Evolutionary conservation across 2,113 vertebrate species (phyloP), one percentile per base, ranked within the genome.

Genomic region (Menura novaehollandiae): DNA sequence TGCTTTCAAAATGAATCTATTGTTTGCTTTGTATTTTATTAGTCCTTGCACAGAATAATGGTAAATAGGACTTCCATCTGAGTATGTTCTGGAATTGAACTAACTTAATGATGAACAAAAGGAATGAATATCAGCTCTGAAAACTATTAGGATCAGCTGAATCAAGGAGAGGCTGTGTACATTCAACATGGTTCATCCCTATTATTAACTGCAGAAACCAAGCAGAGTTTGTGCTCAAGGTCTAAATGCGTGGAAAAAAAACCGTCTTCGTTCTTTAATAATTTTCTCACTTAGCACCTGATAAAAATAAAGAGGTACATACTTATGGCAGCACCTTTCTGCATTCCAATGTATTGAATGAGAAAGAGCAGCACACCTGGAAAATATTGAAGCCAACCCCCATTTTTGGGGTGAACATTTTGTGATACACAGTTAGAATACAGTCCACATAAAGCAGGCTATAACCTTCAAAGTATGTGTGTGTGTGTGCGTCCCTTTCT

Each of bases 1-100:
- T 92, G 55, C 15, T 91, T 94, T 95, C 77, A 46, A 56, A 93
- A 79, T 39, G 20, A 92, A n/a, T 91, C 66, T 66, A 9, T 64
- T 95, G 28, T 90, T 94, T 95, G 80, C 26, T 91, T 76, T 71
- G 35, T 67, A 76, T 77, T 91, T 56, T 88, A 77, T 88, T 94
- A 66, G 56, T 69, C 85, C 83, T 96, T 88, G 63, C 47, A 81
- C 27, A 84, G 55, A 95, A 63, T 67, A 83, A 91, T 62, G 52
- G 76, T 77, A 95, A 95, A 91, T 71, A 69, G 8, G 90, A 84
- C 66, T 92, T 95, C 46, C 62, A 58, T 71, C 46, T 74, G 67
- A 88, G 35, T 93, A 84, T 84, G 56, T 64, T 93, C 62, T 90
- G 28, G 81, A 83, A 39, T 55, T 51, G 78, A 96, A 94, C 91